These are phyloP conservation scores for Solenopsis invicta DNA, from an alignment of 1,140 invertebrate genomes.

Conservation along the genomic window DNA sequence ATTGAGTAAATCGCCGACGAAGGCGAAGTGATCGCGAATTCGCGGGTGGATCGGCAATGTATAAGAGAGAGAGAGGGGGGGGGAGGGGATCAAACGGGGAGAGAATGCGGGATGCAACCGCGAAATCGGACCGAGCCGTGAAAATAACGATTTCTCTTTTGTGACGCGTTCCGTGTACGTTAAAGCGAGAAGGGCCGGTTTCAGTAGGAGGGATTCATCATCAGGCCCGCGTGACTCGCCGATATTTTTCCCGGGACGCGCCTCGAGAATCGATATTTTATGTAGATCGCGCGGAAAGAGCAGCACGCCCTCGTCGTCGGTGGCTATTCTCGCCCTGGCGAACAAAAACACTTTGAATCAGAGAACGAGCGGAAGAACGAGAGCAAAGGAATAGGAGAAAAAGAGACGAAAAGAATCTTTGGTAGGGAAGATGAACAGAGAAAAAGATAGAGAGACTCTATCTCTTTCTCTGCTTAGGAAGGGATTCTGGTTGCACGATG, in stretches of 20 bases:
- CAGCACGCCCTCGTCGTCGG: constrained; percentile 75
- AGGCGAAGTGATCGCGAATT: constrained; percentile 41
- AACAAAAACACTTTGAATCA: constrained; percentile 70
- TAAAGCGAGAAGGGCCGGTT: constrained; percentile 74
- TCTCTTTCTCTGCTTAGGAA: constrained; percentile 45
- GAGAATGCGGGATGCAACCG: constrained; percentile 78
- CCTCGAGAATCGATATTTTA: constrained; percentile 80
- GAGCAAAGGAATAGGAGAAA: constrained; percentile 2
- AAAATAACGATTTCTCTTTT: constrained; percentile 84
- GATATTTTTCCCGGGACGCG: constrained; percentile 75
- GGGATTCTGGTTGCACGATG: constrained; percentile 60
- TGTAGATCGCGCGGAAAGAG: constrained; percentile 80
- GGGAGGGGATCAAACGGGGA: constrained; percentile 29
- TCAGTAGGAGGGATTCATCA: constrained; percentile 57
- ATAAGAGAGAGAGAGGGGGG: constrained; percentile 30
- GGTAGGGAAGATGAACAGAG: not conserved
- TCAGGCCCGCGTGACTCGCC: constrained; percentile 79
- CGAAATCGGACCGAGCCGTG: constrained; percentile 81
- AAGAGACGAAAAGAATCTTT: not conserved
- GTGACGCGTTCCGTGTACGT: constrained; percentile 70
- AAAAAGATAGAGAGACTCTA: not conserved
- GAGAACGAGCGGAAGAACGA: constrained; percentile 40
- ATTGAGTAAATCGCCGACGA: constrained; percentile 49
- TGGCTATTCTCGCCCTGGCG: constrained; percentile 74
- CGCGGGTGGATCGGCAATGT: constrained; percentile 48